Base-by-base conservation (phyloP, 2,888 invertebrate species). In the Papilio protenor region DNA sequence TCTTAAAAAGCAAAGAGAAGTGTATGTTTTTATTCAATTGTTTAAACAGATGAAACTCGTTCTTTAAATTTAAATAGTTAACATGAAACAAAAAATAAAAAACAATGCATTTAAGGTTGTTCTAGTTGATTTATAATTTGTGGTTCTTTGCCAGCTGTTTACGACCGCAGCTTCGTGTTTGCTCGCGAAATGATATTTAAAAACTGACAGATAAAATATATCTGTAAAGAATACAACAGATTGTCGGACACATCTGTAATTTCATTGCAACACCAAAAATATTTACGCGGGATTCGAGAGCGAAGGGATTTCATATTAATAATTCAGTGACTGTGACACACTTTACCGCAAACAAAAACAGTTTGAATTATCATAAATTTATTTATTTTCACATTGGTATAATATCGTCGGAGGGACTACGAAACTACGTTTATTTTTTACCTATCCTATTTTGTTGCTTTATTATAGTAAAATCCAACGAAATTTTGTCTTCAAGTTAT, bases 311-410 rank as follows among this genome's bases (percentile, higher is more conserved):
- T 72, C 72, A 23, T 72, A 55, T 72, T 33, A 72, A 72, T 72
- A 72, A 72, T 72, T 72, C 72, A 72, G 55, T 55, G 49, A 72
- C 33, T 52, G 49, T 72, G 72, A 55, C 72, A 55, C 52, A 72
- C 27, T 55, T 72, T 33, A 72, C 52, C 52, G 33, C 72, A 55
- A 72, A 72, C 66, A 69, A 69, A 69, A 69, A 69, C 66, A 45
- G 66, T 45, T 69, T 45, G 45, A 11, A 69, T 69, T 69, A 69
- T 2, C 66, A 69, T 69, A 69, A 69, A 69, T 66, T 40, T 66
- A 45, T 69, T 69, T 69, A 69, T 69, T 69, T 69, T 45, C 66
- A 66, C 66, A 66, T 66, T n/a, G 66, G n/a, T 45, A n/a, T 69
- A 69, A 45, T 69, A 69, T 64, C 64, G 3, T 11, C 40, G 14